phyloP scores from a whole-genome alignment of 2,888 invertebrate species.

The Agriopis leucophaearia region DNA sequence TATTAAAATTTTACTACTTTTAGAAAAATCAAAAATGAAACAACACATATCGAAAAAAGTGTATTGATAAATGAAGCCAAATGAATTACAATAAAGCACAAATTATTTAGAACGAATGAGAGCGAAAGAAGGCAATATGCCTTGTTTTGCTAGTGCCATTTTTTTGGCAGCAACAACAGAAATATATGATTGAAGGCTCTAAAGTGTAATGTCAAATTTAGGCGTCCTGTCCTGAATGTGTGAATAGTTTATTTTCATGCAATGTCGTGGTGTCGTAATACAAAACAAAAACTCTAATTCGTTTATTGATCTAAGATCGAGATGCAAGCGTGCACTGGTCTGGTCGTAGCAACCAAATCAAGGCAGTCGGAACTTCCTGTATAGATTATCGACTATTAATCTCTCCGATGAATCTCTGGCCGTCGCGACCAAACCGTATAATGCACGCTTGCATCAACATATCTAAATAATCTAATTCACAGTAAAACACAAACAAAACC shows the following conservation, averaged over 20 bases:
- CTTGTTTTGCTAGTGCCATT: no score
- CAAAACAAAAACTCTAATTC: background rate
- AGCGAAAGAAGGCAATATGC: no score
- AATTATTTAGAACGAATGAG: no score
- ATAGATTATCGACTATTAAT: no score
- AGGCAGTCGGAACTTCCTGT: background rate
- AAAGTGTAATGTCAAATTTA: background rate
- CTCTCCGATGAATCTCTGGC: background rate
- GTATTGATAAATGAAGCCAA: no score
- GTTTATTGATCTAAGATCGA: background rate
- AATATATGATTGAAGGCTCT: no score
- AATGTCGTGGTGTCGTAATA: conserved; percentile 12
- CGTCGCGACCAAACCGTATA: background rate
- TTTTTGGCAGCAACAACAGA: no score
- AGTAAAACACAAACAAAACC: background rate
- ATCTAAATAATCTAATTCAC: background rate
- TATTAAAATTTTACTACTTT: no score
- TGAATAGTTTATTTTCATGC: background rate
- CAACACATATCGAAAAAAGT: no score
- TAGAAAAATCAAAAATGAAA: no score
- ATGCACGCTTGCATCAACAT: background rate
- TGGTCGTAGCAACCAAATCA: background rate
- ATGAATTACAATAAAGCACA: no score
- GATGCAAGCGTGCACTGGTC: conserved; percentile 2
- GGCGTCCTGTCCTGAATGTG: no score